phyloP scores from a whole-genome alignment of 1,140 invertebrate genomes.

The Melipona quadrifasciata region DNA sequence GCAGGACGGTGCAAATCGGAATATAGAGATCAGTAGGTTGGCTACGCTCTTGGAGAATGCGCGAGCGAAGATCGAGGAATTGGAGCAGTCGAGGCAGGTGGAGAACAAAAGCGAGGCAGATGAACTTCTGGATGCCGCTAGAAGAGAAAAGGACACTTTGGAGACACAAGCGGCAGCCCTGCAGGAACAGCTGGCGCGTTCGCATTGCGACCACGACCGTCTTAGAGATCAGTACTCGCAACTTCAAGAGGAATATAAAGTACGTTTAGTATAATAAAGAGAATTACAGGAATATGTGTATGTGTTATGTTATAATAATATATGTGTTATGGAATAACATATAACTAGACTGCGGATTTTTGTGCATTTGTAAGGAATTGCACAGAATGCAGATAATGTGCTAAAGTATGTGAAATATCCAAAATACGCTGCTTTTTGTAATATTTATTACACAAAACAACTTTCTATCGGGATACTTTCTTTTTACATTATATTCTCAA shows the following conservation, averaged over 20 bases:
- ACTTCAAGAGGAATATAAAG: slow-evolving; percentile 91
- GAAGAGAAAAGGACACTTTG: slow-evolving; percentile 86
- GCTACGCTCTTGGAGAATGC: slow-evolving; percentile 91
- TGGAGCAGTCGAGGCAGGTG: slow-evolving; percentile 76
- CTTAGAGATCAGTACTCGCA: slow-evolving; percentile 88
- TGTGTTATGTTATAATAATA: no score
- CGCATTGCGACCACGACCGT: slow-evolving; percentile 88
- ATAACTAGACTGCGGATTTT: no score
- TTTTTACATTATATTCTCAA: no score
- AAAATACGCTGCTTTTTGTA: no score
- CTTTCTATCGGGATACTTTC: no score
- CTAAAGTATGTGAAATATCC: no score
- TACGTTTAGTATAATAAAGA: slow-evolving; percentile 60
- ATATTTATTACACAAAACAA: no score
- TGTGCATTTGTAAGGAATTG: no score
- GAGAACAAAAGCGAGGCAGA: slow-evolving; percentile 82
- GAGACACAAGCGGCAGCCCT: slow-evolving; percentile 88
- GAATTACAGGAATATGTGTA: no score
- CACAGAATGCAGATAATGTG: no score
- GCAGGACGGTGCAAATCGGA: slow-evolving; percentile 83
- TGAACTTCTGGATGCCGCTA: slow-evolving; percentile 87
- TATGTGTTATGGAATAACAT: no score
- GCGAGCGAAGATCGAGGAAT: slow-evolving; percentile 84
- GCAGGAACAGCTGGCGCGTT: slow-evolving; percentile 89
- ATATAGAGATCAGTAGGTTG: slow-evolving; percentile 89